Conservation (phyloP, 2,797 vertebrate species). For the Sus cebifrons region DNA sequence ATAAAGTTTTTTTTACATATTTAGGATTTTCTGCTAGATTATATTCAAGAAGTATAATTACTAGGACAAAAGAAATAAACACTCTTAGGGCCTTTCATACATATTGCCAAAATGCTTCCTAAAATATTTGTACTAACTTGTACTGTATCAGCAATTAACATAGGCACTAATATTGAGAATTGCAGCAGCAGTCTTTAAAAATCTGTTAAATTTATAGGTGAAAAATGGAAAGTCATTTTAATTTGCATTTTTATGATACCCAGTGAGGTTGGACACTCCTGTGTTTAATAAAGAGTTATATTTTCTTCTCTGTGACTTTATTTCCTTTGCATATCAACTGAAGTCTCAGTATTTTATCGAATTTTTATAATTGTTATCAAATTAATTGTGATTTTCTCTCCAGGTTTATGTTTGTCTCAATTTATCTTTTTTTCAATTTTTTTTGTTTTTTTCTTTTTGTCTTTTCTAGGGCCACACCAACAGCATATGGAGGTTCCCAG, state of each 20-base stretch:
- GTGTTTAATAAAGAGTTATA: not conserved
- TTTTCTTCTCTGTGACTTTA: not conserved
- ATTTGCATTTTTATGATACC: not conserved
- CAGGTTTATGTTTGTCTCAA: not conserved
- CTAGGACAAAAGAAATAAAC: not conserved
- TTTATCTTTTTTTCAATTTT: no score
- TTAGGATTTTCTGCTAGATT: not conserved
- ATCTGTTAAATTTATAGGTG: not conserved
- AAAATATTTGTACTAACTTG: not conserved
- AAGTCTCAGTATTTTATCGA: not conserved
- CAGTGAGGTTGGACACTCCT: not conserved
- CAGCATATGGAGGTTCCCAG: no score
- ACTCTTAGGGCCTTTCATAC: not conserved
- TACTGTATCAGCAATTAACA: not conserved
- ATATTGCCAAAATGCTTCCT: not conserved
- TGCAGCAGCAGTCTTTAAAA: not conserved
- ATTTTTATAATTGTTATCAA: not conserved
- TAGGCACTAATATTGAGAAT: not conserved
- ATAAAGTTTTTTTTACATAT: not conserved
- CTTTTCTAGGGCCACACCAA: no score
- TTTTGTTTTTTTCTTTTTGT: no score
- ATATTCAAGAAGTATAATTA: not conserved
- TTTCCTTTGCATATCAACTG: not conserved
- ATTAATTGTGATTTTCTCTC: not conserved
- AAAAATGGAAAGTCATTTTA: not conserved